Conservation (phyloP, 2,797 vertebrate genomes). For the Trematomus bernacchii region DNA sequence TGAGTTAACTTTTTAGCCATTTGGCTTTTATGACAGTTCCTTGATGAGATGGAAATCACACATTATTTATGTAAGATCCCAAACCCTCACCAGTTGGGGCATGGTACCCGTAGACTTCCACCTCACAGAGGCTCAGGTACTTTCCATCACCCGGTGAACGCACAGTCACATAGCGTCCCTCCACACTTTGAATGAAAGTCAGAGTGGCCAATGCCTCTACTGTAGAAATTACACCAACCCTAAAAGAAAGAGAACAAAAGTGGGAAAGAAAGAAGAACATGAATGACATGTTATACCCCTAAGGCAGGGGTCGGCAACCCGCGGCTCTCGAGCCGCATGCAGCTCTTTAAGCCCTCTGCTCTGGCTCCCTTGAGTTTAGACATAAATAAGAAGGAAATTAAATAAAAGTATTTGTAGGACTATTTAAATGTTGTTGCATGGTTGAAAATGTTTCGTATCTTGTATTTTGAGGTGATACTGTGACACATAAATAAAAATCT, state of each 20-base stretch:
- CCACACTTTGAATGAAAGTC: neutral
- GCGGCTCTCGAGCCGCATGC: too few relatives aligned
- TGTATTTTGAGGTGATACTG: too few relatives aligned
- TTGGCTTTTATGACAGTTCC: neutral
- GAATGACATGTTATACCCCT: too few relatives aligned
- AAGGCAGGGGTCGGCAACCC: too few relatives aligned
- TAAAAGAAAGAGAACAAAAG: constrained; percentile 6
- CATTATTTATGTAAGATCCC: neutral
- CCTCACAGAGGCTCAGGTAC: constrained; percentile 49
- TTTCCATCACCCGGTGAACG: neutral
- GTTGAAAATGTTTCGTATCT: too few relatives aligned
- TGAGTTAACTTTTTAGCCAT: too few relatives aligned
- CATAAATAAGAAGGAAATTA: too few relatives aligned
- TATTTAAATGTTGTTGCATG: too few relatives aligned
- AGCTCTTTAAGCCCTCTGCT: too few relatives aligned
- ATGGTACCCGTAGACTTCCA: constrained; percentile 59
- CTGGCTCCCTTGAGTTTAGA: too few relatives aligned
- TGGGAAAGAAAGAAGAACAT: neutral
- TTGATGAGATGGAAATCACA: neutral
- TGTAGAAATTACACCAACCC: constrained; percentile 5
- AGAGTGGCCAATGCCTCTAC: neutral
- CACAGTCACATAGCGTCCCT: constrained; percentile 55
- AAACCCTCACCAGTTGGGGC: constrained; percentile 45
- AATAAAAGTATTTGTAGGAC: too few relatives aligned
- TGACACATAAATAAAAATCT: too few relatives aligned